These are phyloP conservation scores for Tortricodes alternella DNA, from an alignment of 2,888 invertebrate species.

Conservation along the genomic window DNA sequence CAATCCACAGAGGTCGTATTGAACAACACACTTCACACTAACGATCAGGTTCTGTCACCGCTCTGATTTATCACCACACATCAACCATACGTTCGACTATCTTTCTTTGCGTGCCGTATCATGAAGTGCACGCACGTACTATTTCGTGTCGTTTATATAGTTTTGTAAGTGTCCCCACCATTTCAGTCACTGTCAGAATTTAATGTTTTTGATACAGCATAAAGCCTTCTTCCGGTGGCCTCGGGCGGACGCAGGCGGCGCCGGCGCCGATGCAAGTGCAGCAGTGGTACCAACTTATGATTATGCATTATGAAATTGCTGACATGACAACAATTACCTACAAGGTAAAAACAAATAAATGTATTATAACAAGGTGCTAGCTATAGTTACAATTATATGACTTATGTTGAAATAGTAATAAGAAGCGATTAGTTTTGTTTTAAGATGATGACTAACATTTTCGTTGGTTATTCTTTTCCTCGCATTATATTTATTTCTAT, in stretches of 20 bases:
- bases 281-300: neutral
- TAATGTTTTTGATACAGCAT: conserved; percentile 17
- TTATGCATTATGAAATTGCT: conserved; percentile 9
- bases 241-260: conserved; percentile 38
- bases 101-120: conserved; percentile 30
- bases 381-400: too few species aligned
- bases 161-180: conserved; percentile 40
- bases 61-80: conserved; percentile 5
- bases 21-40: neutral
- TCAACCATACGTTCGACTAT: conserved; percentile 5
- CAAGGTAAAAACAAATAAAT: conserved; percentile 11
- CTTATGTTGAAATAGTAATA: too few species aligned
- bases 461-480: conserved; percentile 13
- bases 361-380: too few species aligned
- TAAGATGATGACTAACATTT: neutral
- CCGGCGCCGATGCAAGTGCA: conserved; percentile 6
- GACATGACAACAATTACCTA: neutral
- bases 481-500: conserved; percentile 43
- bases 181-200: conserved; percentile 36
- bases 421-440: too few species aligned
- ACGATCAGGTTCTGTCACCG: neutral
- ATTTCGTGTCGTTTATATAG: conserved; percentile 31
- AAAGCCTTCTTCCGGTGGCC: conserved; percentile 41
- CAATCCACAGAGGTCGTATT: conserved; percentile 1
- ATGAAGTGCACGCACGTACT: conserved; percentile 33